Evolutionary conservation across 2,888 invertebrate genomes (phyloP).

Genomic region (Agrotis puta): DNA sequence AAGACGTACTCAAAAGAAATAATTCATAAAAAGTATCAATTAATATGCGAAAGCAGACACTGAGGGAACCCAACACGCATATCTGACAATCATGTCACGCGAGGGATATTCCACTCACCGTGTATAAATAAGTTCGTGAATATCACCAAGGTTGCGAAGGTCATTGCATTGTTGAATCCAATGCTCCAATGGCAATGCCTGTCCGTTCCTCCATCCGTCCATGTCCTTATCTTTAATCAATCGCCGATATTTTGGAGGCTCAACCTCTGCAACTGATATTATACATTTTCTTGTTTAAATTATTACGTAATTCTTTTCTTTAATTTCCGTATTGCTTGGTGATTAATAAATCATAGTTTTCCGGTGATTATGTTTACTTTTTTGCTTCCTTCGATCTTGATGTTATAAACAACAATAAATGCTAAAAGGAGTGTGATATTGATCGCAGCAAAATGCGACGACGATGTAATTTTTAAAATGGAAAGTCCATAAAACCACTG

Average conservation of each 20-base stretch:
- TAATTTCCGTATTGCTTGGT: constrained; percentile 11
- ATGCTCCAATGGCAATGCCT: constrained; percentile 65
- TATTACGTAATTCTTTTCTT: constrained; percentile 12
- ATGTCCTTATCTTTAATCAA: constrained; percentile 49
- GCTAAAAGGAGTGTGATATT: constrained; percentile 14
- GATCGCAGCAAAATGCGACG: constrained; percentile 8
- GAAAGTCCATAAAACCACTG: constrained; percentile 27
- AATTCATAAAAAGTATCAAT: constrained; percentile 35
- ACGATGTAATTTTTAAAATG: constrained; percentile 13
- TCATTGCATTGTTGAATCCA: constrained; percentile 73
- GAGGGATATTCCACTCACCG: constrained; percentile 73
- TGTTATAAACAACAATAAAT: constrained; percentile 19
- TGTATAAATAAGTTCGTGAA: constrained; percentile 69
- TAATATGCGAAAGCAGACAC: constrained; percentile 44
- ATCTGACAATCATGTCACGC: constrained; percentile 60
- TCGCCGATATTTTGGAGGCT: constrained; percentile 35
- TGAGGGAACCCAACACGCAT: constrained; percentile 50
- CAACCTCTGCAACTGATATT: constrained; percentile 34
- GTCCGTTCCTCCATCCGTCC: background rate
- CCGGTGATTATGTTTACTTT: constrained; percentile 7
- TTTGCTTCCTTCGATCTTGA: constrained; percentile 25
- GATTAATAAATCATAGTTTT: constrained; percentile 14
- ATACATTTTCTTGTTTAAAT: constrained; percentile 25
- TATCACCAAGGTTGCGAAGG: constrained; percentile 76
- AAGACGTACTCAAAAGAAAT: constrained; percentile 13